A percentile compares a stretch with the other conserved stretches of the same genome.
These are phyloP conservation scores for Nibea coibor DNA, from an alignment of 2,113 vertebrate genomes.

Conservation along the genomic window DNA sequence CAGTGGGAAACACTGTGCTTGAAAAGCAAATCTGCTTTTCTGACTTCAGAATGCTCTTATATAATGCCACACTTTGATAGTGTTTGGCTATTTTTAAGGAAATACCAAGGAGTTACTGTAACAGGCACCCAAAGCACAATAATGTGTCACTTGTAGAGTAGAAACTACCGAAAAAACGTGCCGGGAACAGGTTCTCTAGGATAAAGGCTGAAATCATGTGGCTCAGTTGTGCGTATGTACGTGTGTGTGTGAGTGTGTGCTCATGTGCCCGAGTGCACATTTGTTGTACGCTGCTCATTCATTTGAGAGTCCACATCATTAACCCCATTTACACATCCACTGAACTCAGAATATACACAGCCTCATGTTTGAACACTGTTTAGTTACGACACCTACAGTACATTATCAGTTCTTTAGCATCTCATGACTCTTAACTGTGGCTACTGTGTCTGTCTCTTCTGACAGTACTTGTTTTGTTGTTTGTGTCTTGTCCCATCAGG, in stretches of 20 bases:
- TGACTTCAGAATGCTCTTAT: background rate
- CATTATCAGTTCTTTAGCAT: slow-evolving; percentile 9
- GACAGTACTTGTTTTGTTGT: background rate
- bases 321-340: slow-evolving; percentile 62
- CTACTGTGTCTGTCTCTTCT: background rate
- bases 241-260: slow-evolving; percentile 33
- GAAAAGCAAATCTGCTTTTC: slow-evolving; percentile 4
- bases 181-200: slow-evolving; percentile 37
- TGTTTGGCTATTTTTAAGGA: slow-evolving; percentile 5
- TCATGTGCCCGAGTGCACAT: slow-evolving; percentile 52
- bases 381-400: background rate
- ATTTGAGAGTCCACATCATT: slow-evolving; percentile 69
- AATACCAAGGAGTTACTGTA: slow-evolving; percentile 15
- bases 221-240: slow-evolving; percentile 20
- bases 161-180: slow-evolving; percentile 15
- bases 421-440: background rate
- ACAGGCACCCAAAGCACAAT: slow-evolving; percentile 18
- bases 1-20: background rate
- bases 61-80: background rate
- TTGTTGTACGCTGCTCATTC: slow-evolving; percentile 62
- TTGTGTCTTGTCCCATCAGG: slow-evolving; percentile 74
- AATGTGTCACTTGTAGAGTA: slow-evolving; percentile 27
- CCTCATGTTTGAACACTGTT: slow-evolving; percentile 30
- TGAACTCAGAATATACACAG: slow-evolving; percentile 47
- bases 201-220: slow-evolving; percentile 48